These are phyloP conservation scores for Autographa pulchrina DNA, from an alignment of 2,888 invertebrate species.

Conservation along the genomic window DNA sequence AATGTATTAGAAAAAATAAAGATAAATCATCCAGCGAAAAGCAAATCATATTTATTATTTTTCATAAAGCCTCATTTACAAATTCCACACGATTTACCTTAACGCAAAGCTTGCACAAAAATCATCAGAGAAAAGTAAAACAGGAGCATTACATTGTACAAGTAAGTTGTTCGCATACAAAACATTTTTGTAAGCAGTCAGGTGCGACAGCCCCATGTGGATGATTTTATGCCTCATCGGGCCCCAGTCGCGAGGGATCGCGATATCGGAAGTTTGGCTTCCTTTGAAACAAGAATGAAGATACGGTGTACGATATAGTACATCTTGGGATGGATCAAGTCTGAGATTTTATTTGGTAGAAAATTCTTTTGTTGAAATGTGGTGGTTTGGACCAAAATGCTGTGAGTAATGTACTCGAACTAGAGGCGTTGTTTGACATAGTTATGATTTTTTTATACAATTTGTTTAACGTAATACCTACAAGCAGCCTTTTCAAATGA, in stretches of 20 bases:
- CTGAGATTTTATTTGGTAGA: conserved; percentile 15
- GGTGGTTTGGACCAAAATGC: not conserved
- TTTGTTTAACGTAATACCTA: too few species aligned
- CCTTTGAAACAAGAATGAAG: conserved; percentile 44
- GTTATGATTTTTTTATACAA: too few species aligned
- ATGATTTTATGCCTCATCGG: conserved; percentile 60
- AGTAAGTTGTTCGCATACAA: conserved; percentile 50
- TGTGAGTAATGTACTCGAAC: not conserved
- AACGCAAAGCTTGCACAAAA: conserved; percentile 25
- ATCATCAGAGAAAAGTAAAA: conserved; percentile 41
- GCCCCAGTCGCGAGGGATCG: conserved; percentile 46
- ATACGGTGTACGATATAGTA: conserved; percentile 21
- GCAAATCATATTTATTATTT: conserved; percentile 23
- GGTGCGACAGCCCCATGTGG: conserved; percentile 55
- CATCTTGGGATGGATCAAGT: conserved; percentile 15
- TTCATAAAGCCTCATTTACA: conserved; percentile 29
- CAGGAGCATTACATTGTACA: conserved; percentile 35
- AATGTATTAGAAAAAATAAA: not conserved
- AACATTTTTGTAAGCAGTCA: conserved; percentile 57
- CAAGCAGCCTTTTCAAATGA: too few species aligned
- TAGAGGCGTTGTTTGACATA: too few species aligned
- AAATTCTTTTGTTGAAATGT: conserved; percentile 12
- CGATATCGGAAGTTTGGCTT: conserved; percentile 42
- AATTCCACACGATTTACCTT: conserved; percentile 48
- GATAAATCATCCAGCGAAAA: conserved; percentile 18